Conservation (phyloP, 2,113 vertebrate genomes). For the Oryzias celebensis region DNA sequence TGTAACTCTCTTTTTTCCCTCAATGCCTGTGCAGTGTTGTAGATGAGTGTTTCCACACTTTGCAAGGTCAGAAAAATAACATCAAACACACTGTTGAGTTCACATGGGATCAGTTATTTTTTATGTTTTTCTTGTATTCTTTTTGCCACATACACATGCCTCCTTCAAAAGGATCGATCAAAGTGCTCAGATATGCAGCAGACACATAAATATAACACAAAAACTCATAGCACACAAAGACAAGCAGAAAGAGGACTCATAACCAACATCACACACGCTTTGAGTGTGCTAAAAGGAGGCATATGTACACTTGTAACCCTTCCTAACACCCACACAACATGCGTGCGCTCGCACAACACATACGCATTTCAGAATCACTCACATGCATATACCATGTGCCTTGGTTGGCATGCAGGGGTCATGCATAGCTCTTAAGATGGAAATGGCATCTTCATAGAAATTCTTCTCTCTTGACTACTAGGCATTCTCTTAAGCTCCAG, state of each 20-base stretch:
- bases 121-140: constrained; percentile 44
- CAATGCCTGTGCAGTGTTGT: constrained; percentile 26
- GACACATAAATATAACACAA: constrained; percentile 43
- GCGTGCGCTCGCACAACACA: constrained; percentile 28
- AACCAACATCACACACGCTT: constrained; percentile 35
- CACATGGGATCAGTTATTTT: constrained; percentile 63
- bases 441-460: constrained; percentile 72
- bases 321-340: constrained; percentile 9
- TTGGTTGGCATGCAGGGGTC: constrained; percentile 55
- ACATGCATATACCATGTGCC: constrained; percentile 53
- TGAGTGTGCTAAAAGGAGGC: constrained; percentile 33
- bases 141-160: constrained; percentile 30
- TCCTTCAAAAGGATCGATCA: constrained; percentile 25
- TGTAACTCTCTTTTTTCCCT: constrained; percentile 42
- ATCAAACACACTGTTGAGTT: constrained; percentile 69
- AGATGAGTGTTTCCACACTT: constrained; percentile 69
- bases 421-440: constrained; percentile 71
- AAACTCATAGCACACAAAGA: constrained; percentile 27
- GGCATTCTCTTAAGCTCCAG: constrained; percentile 72
- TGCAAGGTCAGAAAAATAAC: constrained; percentile 70
- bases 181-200: constrained; percentile 33
- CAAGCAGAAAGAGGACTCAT: constrained; percentile 26
- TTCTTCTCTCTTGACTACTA: constrained; percentile 73
- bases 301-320: constrained; percentile 30
- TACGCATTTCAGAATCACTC: constrained; percentile 44